Percentiles rank a stretch among this genome's conserved stretches.
Evolutionary conservation across 2,888 invertebrate genomes (phyloP).

Genomic region (Chydorus sphaericus): DNA sequence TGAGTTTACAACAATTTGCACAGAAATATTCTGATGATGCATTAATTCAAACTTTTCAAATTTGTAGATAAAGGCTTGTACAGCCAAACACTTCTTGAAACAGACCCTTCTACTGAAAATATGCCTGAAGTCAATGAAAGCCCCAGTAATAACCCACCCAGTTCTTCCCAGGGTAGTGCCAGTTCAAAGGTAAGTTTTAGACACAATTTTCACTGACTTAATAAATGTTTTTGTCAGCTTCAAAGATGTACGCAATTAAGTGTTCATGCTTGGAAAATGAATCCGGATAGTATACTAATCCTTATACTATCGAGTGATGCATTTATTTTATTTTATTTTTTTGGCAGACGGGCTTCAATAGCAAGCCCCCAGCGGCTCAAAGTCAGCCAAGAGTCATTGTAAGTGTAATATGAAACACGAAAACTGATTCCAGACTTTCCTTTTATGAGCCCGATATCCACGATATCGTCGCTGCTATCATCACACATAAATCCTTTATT

Average conservation of each 20-base stretch:
- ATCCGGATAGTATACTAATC: background rate
- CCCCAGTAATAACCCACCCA: too few relatives aligned
- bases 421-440: too few relatives aligned
- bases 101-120: conserved; percentile 22
- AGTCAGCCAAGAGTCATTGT: conserved; percentile 13
- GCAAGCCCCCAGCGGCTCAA: conserved; percentile 12
- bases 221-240: background rate
- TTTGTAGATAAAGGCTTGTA: conserved; percentile 12
- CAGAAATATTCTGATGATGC: background rate
- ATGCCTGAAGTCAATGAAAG: conserved; percentile 28
- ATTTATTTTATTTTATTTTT: conserved; percentile 7
- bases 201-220: too few relatives aligned
- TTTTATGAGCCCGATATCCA: too few relatives aligned
- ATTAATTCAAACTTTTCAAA: background rate
- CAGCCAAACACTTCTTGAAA: conserved; percentile 21
- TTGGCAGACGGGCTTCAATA: conserved; percentile 11
- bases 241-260: background rate
- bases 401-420: conserved; percentile 7
- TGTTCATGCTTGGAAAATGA: background rate
- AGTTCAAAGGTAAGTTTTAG: too few relatives aligned
- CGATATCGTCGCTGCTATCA: too few relatives aligned
- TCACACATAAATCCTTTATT: too few relatives aligned
- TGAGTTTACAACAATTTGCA: conserved; percentile 19
- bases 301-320: background rate
- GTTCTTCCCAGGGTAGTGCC: background rate